Conservation (phyloP, 2,888 invertebrate genomes). For the Hydropsyche betteni region DNA sequence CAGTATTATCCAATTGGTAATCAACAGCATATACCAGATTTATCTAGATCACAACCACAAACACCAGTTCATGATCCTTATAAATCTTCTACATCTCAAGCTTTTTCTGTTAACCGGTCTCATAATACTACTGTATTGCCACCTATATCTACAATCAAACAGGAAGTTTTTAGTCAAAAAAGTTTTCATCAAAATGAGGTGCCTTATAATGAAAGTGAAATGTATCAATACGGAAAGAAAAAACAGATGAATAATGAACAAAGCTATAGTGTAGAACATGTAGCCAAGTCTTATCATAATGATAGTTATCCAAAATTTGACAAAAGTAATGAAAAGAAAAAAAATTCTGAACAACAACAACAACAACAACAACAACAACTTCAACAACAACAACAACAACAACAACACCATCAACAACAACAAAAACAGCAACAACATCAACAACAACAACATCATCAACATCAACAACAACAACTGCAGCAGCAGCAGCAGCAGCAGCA, state of each 20-base stretch:
- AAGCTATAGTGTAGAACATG: slow-evolving; percentile 26
- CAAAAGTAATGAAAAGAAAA: slow-evolving; percentile 40
- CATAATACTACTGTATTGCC: slow-evolving; percentile 60
- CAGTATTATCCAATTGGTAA: slow-evolving; percentile 23
- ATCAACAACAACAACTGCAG: slow-evolving; percentile 55
- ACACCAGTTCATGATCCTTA: slow-evolving; percentile 34
- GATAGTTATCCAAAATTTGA: slow-evolving; percentile 37
- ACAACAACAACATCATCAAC: slow-evolving; percentile 56
- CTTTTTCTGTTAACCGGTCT: slow-evolving; percentile 57
- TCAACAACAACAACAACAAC: slow-evolving; percentile 57
- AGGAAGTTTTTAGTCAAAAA: slow-evolving; percentile 63
- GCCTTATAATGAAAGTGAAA: slow-evolving; percentile 35
- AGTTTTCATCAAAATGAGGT: slow-evolving; percentile 52
- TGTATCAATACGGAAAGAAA: slow-evolving; percentile 37
- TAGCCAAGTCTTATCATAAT: slow-evolving; percentile 40
- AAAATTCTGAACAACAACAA: slow-evolving; percentile 48
- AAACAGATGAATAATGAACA: slow-evolving; percentile 21
- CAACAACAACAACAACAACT: slow-evolving; percentile 52
- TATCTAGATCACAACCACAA: slow-evolving; percentile 29
- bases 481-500: slow-evolving; percentile 53
- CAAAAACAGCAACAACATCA: slow-evolving; percentile 58
- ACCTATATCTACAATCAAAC: slow-evolving; percentile 66
- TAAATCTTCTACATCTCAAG: slow-evolving; percentile 52
- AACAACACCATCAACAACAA: slow-evolving; percentile 58
- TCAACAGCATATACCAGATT: slow-evolving; percentile 13